These are phyloP conservation scores for Crossaster papposus DNA, from an alignment of 53 echinoderm and acorn worm species.

Conservation along the genomic window DNA sequence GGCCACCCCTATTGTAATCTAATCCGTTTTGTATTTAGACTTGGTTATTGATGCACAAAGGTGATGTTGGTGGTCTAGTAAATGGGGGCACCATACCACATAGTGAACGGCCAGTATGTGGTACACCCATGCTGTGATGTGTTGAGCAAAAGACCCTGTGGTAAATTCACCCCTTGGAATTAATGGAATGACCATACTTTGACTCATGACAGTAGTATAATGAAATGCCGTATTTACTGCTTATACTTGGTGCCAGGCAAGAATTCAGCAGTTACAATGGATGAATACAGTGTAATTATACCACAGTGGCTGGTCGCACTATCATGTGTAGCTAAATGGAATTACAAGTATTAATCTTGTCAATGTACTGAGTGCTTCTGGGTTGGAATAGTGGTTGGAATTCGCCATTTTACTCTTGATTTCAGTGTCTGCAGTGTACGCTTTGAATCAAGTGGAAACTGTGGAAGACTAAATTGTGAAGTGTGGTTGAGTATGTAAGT, in stretches of 20 bases:
- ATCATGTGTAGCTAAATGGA: background rate
- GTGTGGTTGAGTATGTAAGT: background rate
- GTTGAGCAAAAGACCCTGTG: constrained; percentile 9
- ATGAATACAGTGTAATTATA: background rate
- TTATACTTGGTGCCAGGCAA: constrained; percentile 30
- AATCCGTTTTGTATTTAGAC: constrained; percentile 10
- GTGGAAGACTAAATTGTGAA: background rate
- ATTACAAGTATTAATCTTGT: background rate
- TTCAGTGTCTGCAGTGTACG: background rate
- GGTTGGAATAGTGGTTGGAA: background rate
- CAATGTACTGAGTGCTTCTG: background rate
- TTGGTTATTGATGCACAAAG: constrained; percentile 8
- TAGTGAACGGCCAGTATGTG: constrained; percentile 15
- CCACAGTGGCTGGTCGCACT: background rate
- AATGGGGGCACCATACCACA: background rate
- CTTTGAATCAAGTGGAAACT: background rate
- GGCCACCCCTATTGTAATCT: constrained; percentile 35
- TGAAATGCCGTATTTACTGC: constrained; percentile 36
- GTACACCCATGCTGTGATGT: too few relatives aligned
- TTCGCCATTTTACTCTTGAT: background rate
- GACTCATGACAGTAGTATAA: constrained; percentile 33
- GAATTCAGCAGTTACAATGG: constrained; percentile 39
- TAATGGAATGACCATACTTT: constrained; percentile 57
- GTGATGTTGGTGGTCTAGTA: constrained; percentile 33
- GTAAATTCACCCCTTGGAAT: constrained; percentile 35